Evolutionary conservation across 2,888 invertebrate species (phyloP), one percentile per base, ranked within the genome.

Genomic region (Philereme transversata): DNA sequence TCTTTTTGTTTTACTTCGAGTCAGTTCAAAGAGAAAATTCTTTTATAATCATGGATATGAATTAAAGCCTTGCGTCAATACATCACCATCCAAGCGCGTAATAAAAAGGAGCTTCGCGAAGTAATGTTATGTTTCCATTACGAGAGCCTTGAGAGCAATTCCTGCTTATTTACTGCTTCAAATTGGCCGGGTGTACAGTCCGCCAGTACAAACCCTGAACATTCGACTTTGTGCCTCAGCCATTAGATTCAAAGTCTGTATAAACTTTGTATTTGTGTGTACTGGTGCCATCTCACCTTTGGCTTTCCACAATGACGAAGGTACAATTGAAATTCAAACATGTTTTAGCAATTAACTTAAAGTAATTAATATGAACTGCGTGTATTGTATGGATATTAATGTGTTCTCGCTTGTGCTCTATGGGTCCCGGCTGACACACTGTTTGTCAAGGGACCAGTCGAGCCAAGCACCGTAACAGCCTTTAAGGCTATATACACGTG

Each of bases 111-210:
- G 57, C 53, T 43, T 41, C 7, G 47, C 45, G 45, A 45, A 46
- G 49, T 52, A 57, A 34, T 61, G n/a, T 54, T 50, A 55, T 49
- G 54, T 57, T 51, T 40, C 54, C 45, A 36, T 60, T 54, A 64
- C 46, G 51, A 58, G 60, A 58, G 51, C 55, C 53, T 34, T 22
- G 61, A 59, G 62, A 62, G 48, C 62, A 53, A 59, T 65, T 62
- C n/a, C 22, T 36, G 44, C 40, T 51, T 60, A 62, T 65, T 62
- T 57, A 61, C 51, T 44, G 61, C 50, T 49, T 11, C 22, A 58
- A 43, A 50, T 11, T 22, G 22, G 22, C 22, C 22, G 22, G 22
- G 22, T 22, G 51, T 48, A 49, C 36, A 38, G 7, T 43, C 9
- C 9, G 6, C 48, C 35, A n/a, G 43, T 36, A 48, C 7, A 49